phyloP scores from a whole-genome alignment of 2,113 vertebrate species.

The Callopanchax toddi region DNA sequence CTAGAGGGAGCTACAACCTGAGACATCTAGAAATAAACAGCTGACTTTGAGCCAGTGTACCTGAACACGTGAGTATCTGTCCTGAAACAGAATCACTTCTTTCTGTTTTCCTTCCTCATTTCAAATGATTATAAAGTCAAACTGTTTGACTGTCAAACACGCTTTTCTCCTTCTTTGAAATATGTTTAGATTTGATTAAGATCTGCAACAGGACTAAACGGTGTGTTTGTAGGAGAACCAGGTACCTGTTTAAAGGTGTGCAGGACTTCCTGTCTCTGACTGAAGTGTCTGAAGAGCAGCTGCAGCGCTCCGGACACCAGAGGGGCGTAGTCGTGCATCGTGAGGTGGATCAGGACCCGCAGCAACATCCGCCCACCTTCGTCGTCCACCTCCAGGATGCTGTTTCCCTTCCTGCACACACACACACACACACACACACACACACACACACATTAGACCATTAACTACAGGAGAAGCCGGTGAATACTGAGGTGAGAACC shows the following conservation, averaged over 20 bases:
- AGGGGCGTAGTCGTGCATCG: constrained; percentile 93
- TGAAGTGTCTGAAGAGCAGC: constrained; percentile 98
- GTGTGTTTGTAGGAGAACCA: too few species aligned
- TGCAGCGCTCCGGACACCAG: constrained; percentile 94
- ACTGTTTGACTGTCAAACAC: too few species aligned
- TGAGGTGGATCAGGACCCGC: constrained; percentile 91
- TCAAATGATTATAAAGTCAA: too few species aligned
- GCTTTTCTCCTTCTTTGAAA: too few species aligned
- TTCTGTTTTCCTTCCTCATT: too few species aligned
- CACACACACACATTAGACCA: background rate
- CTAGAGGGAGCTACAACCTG: too few species aligned
- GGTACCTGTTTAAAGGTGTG: constrained; percentile 96
- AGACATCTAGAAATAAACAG: too few species aligned
- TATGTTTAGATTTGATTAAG: background rate
- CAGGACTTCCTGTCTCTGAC: constrained; percentile 95
- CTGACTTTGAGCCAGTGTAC: too few species aligned
- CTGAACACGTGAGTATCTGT: too few species aligned
- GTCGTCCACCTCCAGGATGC: constrained; percentile 95
- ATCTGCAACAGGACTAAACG: too few species aligned
- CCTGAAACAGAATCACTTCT: too few species aligned
- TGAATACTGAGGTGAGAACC: background rate
- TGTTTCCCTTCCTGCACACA: constrained; percentile 87
- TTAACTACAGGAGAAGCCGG: background rate
- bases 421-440: constrained; percentile 1
- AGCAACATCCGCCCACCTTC: constrained; percentile 96